These are phyloP conservation scores for Cheilosia pagana DNA, from an alignment of 2,888 invertebrate species.

Conservation along the genomic window DNA sequence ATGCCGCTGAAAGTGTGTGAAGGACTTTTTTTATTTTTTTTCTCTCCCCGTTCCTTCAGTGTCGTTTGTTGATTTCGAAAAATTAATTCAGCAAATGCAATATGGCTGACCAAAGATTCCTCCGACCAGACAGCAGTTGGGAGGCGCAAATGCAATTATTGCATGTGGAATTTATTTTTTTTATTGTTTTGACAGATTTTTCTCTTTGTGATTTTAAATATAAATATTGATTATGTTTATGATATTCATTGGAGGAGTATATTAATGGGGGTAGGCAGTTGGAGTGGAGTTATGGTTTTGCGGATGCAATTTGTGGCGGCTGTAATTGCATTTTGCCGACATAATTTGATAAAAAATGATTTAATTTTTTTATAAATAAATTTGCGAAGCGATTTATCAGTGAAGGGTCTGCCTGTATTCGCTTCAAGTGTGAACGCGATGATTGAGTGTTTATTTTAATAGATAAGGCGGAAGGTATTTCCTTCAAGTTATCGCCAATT, in stretches of 20 bases:
- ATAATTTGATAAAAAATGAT: no score
- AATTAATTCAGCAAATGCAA: slow-evolving; percentile 5
- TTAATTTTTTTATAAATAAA: no score
- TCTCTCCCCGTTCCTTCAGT: not conserved
- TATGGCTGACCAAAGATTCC: not conserved
- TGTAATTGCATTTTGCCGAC: no score
- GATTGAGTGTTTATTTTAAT: not conserved
- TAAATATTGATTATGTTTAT: not conserved
- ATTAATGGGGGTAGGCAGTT: not conserved
- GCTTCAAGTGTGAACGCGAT: not conserved
- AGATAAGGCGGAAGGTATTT: not conserved
- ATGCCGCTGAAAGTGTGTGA: not conserved
- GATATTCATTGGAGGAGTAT: slow-evolving; percentile 2
- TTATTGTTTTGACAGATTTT: slow-evolving; percentile 5
- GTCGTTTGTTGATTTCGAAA: slow-evolving; percentile 2
- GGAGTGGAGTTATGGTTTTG: no score
- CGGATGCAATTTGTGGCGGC: no score
- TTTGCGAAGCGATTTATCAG: not conserved
- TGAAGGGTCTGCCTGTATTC: not conserved
- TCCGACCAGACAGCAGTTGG: not conserved
- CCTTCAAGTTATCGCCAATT: not conserved
- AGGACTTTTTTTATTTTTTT: not conserved
- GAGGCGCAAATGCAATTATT: slow-evolving; percentile 20
- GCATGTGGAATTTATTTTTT: not conserved
- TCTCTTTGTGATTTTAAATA: not conserved